Evolutionary conservation across 2,113 vertebrate species (phyloP).

Genomic region (Phycodurus eques): DNA sequence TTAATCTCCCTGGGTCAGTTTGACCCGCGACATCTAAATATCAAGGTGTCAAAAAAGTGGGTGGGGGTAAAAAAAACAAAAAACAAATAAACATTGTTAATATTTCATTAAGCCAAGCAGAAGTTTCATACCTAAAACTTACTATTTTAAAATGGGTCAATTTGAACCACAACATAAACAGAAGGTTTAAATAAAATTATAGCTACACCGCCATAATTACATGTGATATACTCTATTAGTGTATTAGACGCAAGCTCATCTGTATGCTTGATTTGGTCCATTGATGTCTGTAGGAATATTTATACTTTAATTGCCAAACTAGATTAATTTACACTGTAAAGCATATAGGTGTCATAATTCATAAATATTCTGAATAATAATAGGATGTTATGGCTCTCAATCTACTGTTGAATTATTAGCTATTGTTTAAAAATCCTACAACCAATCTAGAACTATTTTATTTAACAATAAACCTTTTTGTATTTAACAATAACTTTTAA

Average conservation of each 20-base stretch:
- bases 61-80: not conserved
- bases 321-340: conserved; percentile 39
- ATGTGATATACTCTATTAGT: conserved; percentile 47
- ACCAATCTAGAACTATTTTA: conserved; percentile 53
- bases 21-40: not conserved
- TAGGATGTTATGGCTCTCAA: conserved; percentile 36
- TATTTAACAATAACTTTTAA: conserved; percentile 38
- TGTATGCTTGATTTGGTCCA: conserved; percentile 73
- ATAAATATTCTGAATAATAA: conserved; percentile 39
- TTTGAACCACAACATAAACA: not conserved
- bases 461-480: conserved; percentile 32
- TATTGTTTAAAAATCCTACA: conserved; percentile 16
- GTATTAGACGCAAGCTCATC: conserved; percentile 57
- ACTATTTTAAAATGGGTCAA: not conserved
- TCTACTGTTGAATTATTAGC: conserved; percentile 35
- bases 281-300: conserved; percentile 54
- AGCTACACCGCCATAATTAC: not conserved
- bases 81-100: not conserved
- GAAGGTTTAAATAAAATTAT: conserved; percentile 28
- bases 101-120: not conserved
- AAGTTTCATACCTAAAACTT: not conserved
- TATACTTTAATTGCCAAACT: conserved; percentile 35
- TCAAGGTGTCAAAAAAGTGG: not conserved
- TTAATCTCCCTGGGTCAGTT: not conserved
- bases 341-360: conserved; percentile 44